Percentiles rank a stretch among this genome's conserved stretches.
Evolutionary conservation across 2,797 vertebrate genomes (phyloP).

Genomic region (Lepilemur septentrionalis): DNA sequence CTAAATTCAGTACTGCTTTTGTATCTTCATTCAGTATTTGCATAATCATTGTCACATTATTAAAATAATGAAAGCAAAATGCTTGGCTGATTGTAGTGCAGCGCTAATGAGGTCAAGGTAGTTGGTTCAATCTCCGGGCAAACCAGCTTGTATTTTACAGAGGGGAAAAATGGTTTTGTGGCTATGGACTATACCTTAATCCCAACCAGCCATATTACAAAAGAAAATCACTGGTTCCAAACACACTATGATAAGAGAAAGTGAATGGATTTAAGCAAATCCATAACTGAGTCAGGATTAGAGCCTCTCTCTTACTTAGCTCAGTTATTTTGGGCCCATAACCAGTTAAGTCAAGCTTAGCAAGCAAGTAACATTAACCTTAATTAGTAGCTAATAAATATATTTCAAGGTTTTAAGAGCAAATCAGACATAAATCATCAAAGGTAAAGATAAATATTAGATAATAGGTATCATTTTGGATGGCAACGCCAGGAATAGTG

Average conservation of each 20-base stretch:
- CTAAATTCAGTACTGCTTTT: constrained; percentile 24
- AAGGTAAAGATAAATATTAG: background rate
- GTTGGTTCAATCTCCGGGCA: background rate
- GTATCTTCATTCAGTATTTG: background rate
- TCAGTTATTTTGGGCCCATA: background rate
- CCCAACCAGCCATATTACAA: background rate
- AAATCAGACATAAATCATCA: background rate
- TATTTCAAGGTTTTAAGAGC: background rate
- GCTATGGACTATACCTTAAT: background rate
- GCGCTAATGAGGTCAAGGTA: constrained; percentile 60
- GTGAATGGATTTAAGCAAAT: background rate
- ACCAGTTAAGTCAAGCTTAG: background rate
- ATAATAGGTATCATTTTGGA: background rate
- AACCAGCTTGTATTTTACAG: background rate
- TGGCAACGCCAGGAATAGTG: background rate
- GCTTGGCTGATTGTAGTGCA: background rate
- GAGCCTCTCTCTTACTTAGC: background rate
- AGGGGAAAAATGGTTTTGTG: background rate
- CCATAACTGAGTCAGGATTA: background rate
- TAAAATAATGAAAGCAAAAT: constrained; percentile 64
- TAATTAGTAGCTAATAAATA: background rate
- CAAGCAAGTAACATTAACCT: background rate
- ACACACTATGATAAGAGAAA: background rate
- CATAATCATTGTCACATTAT: constrained; percentile 54
- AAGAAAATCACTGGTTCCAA: background rate